A percentile compares a stretch with the other conserved stretches of the same genome.
Conservation (phyloP, 2,888 invertebrate species). For the Lasioglossum lativentre region DNA sequence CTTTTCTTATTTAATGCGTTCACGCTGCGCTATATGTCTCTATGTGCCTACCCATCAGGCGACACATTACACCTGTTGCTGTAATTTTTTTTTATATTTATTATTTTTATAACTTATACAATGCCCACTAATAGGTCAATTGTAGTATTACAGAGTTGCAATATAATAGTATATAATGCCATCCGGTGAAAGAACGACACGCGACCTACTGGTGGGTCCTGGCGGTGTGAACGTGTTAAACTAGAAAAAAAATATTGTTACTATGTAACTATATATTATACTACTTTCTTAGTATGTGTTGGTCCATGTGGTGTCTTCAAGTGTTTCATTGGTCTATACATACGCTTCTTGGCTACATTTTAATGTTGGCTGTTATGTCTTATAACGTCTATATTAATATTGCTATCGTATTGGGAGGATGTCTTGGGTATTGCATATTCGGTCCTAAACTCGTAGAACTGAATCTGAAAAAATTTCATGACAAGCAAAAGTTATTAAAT, state of each 20-base stretch:
- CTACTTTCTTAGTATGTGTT: constrained; percentile 67
- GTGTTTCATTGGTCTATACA: constrained; percentile 86
- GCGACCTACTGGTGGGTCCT: not conserved
- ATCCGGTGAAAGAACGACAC: not conserved
- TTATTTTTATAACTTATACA: not conserved
- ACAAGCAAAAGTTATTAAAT: constrained; percentile 66
- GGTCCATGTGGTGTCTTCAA: constrained; percentile 84
- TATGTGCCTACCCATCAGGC: not conserved
- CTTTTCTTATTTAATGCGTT: not conserved
- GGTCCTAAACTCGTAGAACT: constrained; percentile 86
- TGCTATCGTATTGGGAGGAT: constrained; percentile 88
- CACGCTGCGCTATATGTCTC: not conserved
- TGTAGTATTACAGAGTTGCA: not conserved
- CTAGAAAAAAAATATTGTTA: not conserved
- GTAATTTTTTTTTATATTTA: not conserved
- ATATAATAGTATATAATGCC: not conserved
- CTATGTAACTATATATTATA: constrained; percentile 15
- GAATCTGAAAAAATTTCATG: constrained; percentile 85
- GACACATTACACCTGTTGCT: not conserved
- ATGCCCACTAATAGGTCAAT: not conserved
- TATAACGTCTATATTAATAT: constrained; percentile 90
- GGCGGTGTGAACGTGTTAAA: not conserved
- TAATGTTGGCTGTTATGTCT: constrained; percentile 91
- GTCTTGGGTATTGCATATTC: constrained; percentile 87
- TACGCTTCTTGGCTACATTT: constrained; percentile 88